Evolutionary conservation across 2,113 vertebrate species (phyloP), one percentile per base, ranked within the genome.

Genomic region (Poicephalus gulielmi): DNA sequence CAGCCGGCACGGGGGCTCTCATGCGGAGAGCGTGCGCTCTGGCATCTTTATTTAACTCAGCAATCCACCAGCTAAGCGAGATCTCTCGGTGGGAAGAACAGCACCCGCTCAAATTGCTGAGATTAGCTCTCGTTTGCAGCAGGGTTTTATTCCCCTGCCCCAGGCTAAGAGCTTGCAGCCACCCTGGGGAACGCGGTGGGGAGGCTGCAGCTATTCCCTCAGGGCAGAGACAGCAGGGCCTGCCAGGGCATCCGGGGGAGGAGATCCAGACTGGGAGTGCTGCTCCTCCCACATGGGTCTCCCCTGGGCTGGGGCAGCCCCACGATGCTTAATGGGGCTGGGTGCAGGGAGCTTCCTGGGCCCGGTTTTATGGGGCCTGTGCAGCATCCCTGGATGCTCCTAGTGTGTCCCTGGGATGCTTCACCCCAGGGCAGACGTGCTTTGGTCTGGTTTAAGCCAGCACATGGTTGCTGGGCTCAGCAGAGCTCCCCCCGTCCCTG

Each of bases 1-100:
- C 3, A 3, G 59, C 67, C 11, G 13, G 75, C 83, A 57, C 1
- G 8, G 60, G 85, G 52, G 77, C 75, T 95, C 52, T 95, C 94
- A 95, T 69, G 94, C 70, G 7, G 84, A 71, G 62, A 85, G 52
- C 57, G 47, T 33, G 47, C 5, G 3, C 69, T 35, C 43, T 27
- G 35, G 52, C 44, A 43, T 83, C 81, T 90, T 80, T 83, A 63
- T 86, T 93, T 91, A 89, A 85, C 84, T 87, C 84, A 22, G 53
- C 83, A 83, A 71, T 76, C 75, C 4, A 28, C 85, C 7, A 0
- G 63, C 59, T 91, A 70, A 95, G 94, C 82, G 86, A 83, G 67
- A 80, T 83, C 85, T 88, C 67, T 43, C 68, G n/a, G 59, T 4
- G 46, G 35, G 59, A 55, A 59, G 63, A 93, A 63, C 84, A 91